These are phyloP conservation scores for Taenaris catops DNA, from an alignment of 2,888 invertebrate species.

Conservation along the genomic window DNA sequence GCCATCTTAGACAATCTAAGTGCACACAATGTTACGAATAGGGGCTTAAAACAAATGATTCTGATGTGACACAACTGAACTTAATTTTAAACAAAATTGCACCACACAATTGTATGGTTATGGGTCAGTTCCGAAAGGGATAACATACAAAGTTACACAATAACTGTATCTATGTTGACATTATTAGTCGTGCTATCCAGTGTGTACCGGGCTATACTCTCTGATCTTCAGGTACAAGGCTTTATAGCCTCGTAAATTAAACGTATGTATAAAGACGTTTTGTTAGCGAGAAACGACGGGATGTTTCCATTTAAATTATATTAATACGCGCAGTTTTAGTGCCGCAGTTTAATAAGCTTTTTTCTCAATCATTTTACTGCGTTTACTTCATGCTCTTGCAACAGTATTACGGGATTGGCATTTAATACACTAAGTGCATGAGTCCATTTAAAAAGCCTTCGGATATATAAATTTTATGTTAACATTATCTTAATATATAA, in stretches of 20 bases:
- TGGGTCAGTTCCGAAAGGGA: too few species aligned
- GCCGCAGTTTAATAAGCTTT: constrained; percentile 50
- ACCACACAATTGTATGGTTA: too few species aligned
- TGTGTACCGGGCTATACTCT: too few species aligned
- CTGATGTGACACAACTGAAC: too few species aligned
- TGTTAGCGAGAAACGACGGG: constrained; percentile 48
- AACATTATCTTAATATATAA: too few species aligned
- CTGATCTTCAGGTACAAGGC: constrained; percentile 59
- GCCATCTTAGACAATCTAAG: too few species aligned
- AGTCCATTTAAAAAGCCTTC: constrained; percentile 1
- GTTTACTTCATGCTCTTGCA: constrained; percentile 14
- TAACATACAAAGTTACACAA: too few species aligned
- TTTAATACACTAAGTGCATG: constrained; percentile 4
- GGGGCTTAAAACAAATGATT: too few species aligned
- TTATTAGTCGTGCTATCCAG: too few species aligned
- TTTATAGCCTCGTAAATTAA: constrained; percentile 70
- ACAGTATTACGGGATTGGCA: constrained; percentile 10
- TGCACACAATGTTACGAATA: too few species aligned
- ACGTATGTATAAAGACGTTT: constrained; percentile 68
- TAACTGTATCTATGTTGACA: too few species aligned
- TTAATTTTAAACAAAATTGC: too few species aligned
- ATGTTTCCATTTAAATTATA: constrained; percentile 70
- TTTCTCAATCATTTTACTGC: constrained; percentile 54
- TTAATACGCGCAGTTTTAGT: constrained; percentile 54
- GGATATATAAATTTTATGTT: neutral